Conservation (phyloP, 2,888 invertebrate genomes). For the Gandaritis pyraliata region DNA sequence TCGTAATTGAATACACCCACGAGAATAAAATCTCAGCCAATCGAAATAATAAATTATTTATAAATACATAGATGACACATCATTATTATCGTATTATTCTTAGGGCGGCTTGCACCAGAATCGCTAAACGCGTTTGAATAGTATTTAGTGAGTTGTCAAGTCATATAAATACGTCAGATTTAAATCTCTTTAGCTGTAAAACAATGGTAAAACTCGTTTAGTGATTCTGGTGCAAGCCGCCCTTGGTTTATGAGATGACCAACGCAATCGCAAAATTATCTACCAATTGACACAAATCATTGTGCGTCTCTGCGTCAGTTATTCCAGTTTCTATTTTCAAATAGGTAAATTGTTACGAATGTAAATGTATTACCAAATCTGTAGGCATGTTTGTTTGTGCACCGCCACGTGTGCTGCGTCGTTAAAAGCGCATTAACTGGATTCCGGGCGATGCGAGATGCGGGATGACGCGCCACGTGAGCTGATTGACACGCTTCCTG, state of each 20-base stretch:
- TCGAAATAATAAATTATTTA: conserved; percentile 3
- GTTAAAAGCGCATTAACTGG: conserved; percentile 70
- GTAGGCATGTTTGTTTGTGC: conserved; percentile 35
- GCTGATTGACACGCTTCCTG: conserved; percentile 44
- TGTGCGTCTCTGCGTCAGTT: neutral
- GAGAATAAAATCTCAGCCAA: neutral
- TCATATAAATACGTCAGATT: too few species aligned
- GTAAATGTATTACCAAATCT: conserved; percentile 38
- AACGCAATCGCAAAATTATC: conserved; percentile 9
- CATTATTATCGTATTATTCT: too few species aligned
- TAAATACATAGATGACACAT: too few species aligned
- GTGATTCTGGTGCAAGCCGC: too few species aligned
- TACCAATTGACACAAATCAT: neutral
- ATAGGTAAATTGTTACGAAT: conserved; percentile 29
- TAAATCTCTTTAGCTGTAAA: too few species aligned
- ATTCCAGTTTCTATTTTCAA: conserved; percentile 24
- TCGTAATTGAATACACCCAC: conserved; percentile 1
- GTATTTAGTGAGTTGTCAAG: too few species aligned
- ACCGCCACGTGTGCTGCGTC: conserved; percentile 59
- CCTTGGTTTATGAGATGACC: neutral
- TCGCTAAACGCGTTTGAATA: too few species aligned
- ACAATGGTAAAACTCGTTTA: too few species aligned
- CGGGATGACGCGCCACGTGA: conserved; percentile 39
- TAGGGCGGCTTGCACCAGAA: too few species aligned
- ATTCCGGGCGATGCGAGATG: conserved; percentile 44